phyloP scores from a whole-genome alignment of 1,140 invertebrate genomes.

The Atopsyche davidsoni region DNA sequence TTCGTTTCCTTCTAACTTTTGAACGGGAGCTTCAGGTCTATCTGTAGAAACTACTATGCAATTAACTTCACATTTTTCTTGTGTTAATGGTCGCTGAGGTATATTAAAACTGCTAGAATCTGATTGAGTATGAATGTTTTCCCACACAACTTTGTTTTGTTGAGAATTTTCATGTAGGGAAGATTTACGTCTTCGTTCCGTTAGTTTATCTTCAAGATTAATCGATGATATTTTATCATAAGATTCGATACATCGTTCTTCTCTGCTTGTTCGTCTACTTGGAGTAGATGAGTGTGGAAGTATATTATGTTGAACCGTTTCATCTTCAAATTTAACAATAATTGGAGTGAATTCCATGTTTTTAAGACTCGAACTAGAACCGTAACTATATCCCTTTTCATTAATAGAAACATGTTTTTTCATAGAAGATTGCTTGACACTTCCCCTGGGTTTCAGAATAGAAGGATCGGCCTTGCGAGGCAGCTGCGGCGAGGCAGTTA shows the following conservation, averaged over 20 bases:
- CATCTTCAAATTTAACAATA: constrained; percentile 26
- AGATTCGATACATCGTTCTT: too few species aligned
- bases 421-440: constrained; percentile 16
- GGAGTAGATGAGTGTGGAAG: too few species aligned
- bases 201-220: too few species aligned
- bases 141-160: constrained; percentile 11
- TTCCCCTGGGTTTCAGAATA: constrained; percentile 26
- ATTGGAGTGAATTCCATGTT: constrained; percentile 18
- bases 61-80: constrained; percentile 1
- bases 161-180: too few species aligned
- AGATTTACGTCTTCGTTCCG: too few species aligned
- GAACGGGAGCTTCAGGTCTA: constrained; percentile 1
- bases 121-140: constrained; percentile 9
- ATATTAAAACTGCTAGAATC: constrained; percentile 8
- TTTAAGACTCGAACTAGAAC: constrained; percentile 20
- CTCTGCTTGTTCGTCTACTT: too few species aligned
- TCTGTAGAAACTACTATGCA: constrained; percentile 6
- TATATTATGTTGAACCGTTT: constrained; percentile 17
- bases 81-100: not conserved
- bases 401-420: constrained; percentile 29
- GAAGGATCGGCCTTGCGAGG: constrained; percentile 23
- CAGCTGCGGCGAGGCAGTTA: constrained; percentile 26
- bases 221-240: too few species aligned
- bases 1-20: constrained; percentile 7
- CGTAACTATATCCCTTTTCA: constrained; percentile 23